Conservation (phyloP, 1,140 invertebrate species). For the Cheumatopsyche charites region DNA sequence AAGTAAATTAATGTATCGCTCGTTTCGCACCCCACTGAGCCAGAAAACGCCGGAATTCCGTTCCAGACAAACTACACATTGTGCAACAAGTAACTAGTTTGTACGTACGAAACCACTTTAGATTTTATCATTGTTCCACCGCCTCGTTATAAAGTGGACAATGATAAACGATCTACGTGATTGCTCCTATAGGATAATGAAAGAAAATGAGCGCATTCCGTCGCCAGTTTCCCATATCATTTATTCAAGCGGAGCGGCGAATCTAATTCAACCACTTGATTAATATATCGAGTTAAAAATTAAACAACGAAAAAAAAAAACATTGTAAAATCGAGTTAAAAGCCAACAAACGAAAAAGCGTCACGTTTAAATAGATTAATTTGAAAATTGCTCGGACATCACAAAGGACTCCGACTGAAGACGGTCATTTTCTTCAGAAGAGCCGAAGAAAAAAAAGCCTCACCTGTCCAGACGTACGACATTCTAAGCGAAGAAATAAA, state of each 20-base stretch:
- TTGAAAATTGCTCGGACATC: not conserved
- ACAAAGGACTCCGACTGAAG: not conserved
- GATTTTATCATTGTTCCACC: conserved; percentile 10
- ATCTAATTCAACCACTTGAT: no score
- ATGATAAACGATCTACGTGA: not conserved
- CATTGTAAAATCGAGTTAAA: not conserved
- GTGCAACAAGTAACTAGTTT: conserved; percentile 40
- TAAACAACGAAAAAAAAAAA: no score
- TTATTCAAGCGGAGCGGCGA: not conserved
- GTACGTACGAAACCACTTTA: not conserved
- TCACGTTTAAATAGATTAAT: not conserved
- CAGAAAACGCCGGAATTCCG: conserved; percentile 40
- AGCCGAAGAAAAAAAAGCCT: not conserved
- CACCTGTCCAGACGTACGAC: conserved; percentile 21
- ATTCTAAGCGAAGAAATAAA: conserved; percentile 32
- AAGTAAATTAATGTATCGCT: conserved; percentile 35
- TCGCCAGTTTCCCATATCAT: not conserved
- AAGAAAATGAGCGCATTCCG: not conserved
- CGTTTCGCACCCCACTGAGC: conserved; percentile 24
- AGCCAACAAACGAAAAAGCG: not conserved
- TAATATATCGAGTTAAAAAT: no score
- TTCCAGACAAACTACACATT: conserved; percentile 7
- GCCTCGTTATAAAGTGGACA: not conserved
- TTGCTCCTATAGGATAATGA: not conserved
- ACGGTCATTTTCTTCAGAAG: not conserved